phyloP scores from a whole-genome alignment of 2,113 vertebrate species.

The Clinocottus analis region DNA sequence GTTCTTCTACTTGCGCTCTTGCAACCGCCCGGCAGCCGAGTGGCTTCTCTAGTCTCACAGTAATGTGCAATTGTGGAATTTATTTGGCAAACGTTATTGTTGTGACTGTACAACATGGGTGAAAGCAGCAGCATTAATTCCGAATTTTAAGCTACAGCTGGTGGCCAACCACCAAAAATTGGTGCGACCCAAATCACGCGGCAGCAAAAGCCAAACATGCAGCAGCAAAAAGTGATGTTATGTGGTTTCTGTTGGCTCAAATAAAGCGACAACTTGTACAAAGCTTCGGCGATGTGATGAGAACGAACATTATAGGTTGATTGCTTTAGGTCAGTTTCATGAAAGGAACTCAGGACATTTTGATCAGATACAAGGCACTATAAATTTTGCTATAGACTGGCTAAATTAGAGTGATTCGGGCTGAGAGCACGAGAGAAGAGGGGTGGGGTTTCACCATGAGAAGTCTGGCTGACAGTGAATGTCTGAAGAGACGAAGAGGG shows the following conservation, averaged over 20 bases:
- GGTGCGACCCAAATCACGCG: constrained; percentile 23
- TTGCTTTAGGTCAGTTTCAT: constrained; percentile 38
- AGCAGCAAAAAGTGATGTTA: background rate
- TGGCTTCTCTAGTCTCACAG: background rate
- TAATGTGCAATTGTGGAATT: background rate
- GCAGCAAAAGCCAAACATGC: constrained; percentile 19
- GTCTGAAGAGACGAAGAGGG: constrained; percentile 30
- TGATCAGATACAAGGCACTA: constrained; percentile 84
- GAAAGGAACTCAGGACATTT: constrained; percentile 73
- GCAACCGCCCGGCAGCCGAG: background rate
- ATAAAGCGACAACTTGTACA: background rate
- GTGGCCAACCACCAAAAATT: background rate
- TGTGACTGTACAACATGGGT: background rate
- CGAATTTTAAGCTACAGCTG: background rate
- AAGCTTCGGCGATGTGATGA: background rate
- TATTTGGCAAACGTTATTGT: background rate
- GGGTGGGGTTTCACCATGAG: constrained; percentile 14
- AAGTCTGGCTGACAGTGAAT: constrained; percentile 32
- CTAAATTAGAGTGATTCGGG: constrained; percentile 52
- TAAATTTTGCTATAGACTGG: constrained; percentile 82
- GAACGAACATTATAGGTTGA: constrained; percentile 20
- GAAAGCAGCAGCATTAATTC: background rate
- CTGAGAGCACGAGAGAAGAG: constrained; percentile 25
- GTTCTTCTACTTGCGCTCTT: no score
- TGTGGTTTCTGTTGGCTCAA: background rate